Percentiles rank a stretch among this genome's conserved stretches.
Conservation (phyloP, 2,113 vertebrate species). For the Mormyrus lacerda region DNA sequence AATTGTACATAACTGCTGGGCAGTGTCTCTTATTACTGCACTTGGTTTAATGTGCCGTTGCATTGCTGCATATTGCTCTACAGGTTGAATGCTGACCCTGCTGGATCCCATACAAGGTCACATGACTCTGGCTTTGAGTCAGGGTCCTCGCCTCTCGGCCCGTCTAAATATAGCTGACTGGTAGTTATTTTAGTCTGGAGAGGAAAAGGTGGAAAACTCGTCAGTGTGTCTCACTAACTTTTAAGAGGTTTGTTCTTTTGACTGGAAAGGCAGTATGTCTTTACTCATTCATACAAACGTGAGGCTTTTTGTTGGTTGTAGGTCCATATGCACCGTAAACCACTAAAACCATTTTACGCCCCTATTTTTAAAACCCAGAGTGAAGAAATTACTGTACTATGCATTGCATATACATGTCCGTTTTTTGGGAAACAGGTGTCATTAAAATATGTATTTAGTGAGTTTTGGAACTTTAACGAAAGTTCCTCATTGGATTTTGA, state of each 20-base stretch:
- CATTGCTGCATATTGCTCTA: neutral
- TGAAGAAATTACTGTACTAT: neutral
- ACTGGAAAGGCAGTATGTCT: neutral
- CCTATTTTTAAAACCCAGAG: neutral
- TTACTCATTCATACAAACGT: neutral
- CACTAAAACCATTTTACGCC: neutral
- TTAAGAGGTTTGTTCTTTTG: neutral
- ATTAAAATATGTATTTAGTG: neutral
- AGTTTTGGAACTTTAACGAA: neutral
- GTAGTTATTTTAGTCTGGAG: neutral
- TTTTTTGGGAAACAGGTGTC: neutral
- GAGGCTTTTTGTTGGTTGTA: neutral
- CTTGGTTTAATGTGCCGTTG: neutral
- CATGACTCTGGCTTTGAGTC: conserved; percentile 21
- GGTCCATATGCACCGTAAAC: neutral
- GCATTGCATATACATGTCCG: neutral
- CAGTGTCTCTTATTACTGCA: neutral
- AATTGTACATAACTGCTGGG: neutral
- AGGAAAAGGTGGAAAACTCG: neutral
- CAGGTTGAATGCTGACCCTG: conserved; percentile 14
- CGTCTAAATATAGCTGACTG: conserved; percentile 34
- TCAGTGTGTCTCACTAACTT: neutral
- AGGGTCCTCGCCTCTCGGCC: neutral
- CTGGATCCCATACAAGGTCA: conserved; percentile 25
- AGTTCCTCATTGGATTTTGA: neutral